Conservation (phyloP, 2,113 vertebrate genomes). For the Phrynocephalus versicolor region DNA sequence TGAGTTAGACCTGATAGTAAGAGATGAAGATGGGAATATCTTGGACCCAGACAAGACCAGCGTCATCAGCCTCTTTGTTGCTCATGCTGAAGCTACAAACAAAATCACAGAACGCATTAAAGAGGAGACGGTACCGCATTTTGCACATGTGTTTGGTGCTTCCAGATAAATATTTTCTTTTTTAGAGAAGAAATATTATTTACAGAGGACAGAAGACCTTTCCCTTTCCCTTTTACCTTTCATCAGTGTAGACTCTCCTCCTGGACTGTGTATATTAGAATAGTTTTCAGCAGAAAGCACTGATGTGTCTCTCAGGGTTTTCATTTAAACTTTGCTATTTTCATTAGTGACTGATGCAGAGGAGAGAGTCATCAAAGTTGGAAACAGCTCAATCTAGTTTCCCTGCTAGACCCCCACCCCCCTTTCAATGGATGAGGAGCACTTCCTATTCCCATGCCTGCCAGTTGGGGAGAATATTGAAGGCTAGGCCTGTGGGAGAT, state of each 20-base stretch:
- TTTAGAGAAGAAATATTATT: neutral
- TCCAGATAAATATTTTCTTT: neutral
- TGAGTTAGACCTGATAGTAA: conserved; percentile 91
- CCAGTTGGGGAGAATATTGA: no score
- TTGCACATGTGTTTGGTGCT: neutral
- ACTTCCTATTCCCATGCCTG: neutral
- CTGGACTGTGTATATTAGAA: neutral
- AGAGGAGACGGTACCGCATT: conserved; percentile 87
- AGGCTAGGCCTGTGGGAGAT: no score
- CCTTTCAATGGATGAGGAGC: neutral
- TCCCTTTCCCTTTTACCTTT: neutral
- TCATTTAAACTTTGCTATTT: neutral
- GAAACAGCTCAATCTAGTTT: neutral
- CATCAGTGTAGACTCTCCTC: neutral
- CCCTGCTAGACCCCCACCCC: no score
- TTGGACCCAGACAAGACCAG: conserved; percentile 92
- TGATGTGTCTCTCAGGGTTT: neutral
- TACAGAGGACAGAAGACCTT: neutral
- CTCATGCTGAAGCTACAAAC: conserved; percentile 88
- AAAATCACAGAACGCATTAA: conserved; percentile 94
- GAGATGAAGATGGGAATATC: conserved; percentile 93
- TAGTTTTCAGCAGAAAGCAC: neutral
- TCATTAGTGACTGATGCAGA: neutral
- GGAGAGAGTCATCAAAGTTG: neutral
- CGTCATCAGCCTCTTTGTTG: conserved; percentile 93